Conservation (phyloP, 2,113 vertebrate species). For the Gavialis gangeticus region DNA sequence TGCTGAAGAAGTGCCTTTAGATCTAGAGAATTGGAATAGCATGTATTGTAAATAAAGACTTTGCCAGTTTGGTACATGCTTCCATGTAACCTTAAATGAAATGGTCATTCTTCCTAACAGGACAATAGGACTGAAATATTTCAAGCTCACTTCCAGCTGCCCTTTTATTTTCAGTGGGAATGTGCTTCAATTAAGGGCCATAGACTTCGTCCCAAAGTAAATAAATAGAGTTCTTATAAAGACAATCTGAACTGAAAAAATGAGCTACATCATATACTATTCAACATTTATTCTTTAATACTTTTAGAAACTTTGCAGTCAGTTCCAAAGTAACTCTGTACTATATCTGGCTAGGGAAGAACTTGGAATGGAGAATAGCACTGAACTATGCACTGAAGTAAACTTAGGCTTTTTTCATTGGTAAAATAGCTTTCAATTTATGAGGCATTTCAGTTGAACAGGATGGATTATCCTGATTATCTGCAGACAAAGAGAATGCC, state of each 20-base stretch:
- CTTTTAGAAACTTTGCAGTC: background rate
- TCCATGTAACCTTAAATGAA: slow-evolving; percentile 46
- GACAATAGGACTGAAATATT: slow-evolving; percentile 27
- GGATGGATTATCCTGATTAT: background rate
- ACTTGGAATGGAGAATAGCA: background rate
- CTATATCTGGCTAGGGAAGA: background rate
- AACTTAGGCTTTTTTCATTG: background rate
- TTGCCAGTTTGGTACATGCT: slow-evolving; percentile 33
- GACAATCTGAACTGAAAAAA: background rate
- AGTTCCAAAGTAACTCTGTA: background rate
- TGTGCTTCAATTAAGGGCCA: background rate
- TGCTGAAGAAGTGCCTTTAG: background rate
- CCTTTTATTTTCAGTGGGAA: background rate
- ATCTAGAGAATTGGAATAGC: slow-evolving; percentile 17
- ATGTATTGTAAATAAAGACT: slow-evolving; percentile 28
- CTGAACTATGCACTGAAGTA: background rate
- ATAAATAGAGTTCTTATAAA: slow-evolving; percentile 1
- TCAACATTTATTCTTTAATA: background rate
- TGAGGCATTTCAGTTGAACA: background rate
- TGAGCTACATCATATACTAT: background rate
- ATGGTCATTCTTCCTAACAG: slow-evolving; percentile 35
- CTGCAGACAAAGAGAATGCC: background rate
- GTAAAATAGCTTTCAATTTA: background rate
- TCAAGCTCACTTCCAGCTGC: background rate
- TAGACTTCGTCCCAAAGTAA: background rate